Evolutionary conservation across 2,113 vertebrate genomes (phyloP), one percentile per base, ranked within the genome.

Genomic region (Seriola rivoliana): DNA sequence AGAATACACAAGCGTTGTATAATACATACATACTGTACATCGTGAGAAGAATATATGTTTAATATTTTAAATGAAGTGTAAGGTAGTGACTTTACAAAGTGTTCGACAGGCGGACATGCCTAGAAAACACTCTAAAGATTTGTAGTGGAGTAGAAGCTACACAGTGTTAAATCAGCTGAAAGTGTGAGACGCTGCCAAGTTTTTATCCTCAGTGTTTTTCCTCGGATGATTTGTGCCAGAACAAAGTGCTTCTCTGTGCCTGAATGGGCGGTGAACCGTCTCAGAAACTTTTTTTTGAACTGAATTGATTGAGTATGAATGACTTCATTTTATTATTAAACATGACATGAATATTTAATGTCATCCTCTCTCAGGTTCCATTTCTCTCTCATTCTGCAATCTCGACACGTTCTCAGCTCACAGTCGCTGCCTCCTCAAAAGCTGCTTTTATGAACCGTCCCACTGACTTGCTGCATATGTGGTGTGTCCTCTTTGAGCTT

Each of bases 291-390:
- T 70, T 65, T 62, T 42, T 42, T 82, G 81, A 79, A 81, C 67
- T 67, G 82, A 72, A 72, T 69, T 32, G 38, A 83, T 62, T 71
- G 67, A 80, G 87, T 83, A 77, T 78, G 80, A 88, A 91, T 84
- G 85, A 79, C 73, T 78, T 86, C 34, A 85, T 88, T 91, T 93
- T 86, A 85, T 88, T 88, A 87, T 89, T 88, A 88, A 93, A 88
- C 81, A 52, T 32, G 34, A 76, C 38, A 73, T 93, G 75, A 88
- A 93, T 91, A 86, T 87, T 92, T 87, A 72, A 88, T 76, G 48
- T 55, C 36, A 12, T 38, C 58, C 34, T 75, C 57, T 78, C 65
- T 71, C 73, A 19, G 62, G 59, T 78, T 74, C 13, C 68, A 57
- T 85, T 88, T 67, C 40, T 81, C 46, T 75, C 50, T 48, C 38